Evolutionary conservation across 2,113 vertebrate species (phyloP), one percentile per base, ranked within the genome.

Genomic region (Eclectus roratus): DNA sequence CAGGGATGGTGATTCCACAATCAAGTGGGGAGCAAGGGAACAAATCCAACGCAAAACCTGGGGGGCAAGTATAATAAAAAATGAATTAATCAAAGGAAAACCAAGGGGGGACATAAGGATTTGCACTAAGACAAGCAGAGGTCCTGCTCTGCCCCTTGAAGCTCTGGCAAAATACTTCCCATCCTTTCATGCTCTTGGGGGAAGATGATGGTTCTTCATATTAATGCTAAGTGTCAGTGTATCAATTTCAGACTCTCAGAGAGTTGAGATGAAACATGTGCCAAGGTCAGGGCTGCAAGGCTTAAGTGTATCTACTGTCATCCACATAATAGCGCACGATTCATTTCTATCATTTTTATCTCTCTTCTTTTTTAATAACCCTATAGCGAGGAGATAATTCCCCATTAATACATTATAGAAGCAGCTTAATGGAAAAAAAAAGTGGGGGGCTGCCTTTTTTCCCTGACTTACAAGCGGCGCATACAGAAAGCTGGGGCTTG

Each of bases 281-380:
- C 94, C 96, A 97, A 97, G 96, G 96, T 97, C 96, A 97, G 73
- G 86, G 93, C 96, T 97, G 81, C 61, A 82, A 94, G 94, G 96
- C 93, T 97, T 96, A 97, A 97, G 96, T 97, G 94, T 97, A 95
- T 97, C 96, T 96, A 96, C 95, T 97, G 96, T 96, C 94, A 97
- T 84, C 94, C 96, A 31, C 91, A 95, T 96, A 97, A 96, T 96
- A 94, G 96, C 91, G 27, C 61, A 82, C 27, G 37, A 96, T 96
- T 96, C 94, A 84, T 96, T 96, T 96, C 94, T 96, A 96, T 97
- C 96, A 95, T 97, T 95, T 96, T 96, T 95, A 96, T 96, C 95
- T 96, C 93, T 69, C 91, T 93, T 76, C 95, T 95, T 91, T 95
- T 96, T 95, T 96, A 97, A 96, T 97, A 97, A 96, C 95, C 96